Evolutionary conservation across 2,888 invertebrate species (phyloP).

Genomic region (Frankliniella fusca): DNA sequence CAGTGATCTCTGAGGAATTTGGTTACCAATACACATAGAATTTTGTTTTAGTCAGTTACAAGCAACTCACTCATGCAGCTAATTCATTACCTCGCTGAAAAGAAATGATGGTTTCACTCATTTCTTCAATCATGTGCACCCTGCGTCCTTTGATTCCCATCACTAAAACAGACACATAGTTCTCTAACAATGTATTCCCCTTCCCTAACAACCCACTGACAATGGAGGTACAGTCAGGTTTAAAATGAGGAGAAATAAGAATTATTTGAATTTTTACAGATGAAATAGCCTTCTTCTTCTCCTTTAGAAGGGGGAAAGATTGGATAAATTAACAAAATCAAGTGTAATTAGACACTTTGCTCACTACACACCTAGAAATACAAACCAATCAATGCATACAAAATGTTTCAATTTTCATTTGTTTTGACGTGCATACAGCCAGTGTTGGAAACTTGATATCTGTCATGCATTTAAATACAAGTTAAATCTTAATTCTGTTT

Average conservation of each 20-base stretch:
- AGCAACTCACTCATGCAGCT: slow-evolving; percentile 1
- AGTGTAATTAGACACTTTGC: no score
- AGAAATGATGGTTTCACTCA: slow-evolving; percentile 97
- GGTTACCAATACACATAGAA: no score
- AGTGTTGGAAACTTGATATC: no score
- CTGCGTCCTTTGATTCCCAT: slow-evolving; percentile 98
- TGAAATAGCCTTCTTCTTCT: no score
- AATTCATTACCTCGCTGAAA: slow-evolving; percentile 93
- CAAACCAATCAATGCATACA: no score
- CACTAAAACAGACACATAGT: slow-evolving; percentile 62
- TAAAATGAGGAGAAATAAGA: not conserved
- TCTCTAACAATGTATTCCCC: not conserved
- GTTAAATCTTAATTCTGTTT: no score
- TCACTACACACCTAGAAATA: no score
- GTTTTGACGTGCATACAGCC: no score
- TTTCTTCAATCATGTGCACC: slow-evolving; percentile 97
- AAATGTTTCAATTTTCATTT: no score
- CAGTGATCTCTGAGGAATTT: no score
- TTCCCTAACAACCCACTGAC: slow-evolving; percentile 24
- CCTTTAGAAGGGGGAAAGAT: not conserved
- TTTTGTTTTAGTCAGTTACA: slow-evolving; percentile 41
- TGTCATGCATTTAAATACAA: no score
- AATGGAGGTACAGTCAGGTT: not conserved
- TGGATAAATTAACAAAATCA: not conserved
- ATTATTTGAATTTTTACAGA: no score